These are phyloP conservation scores for Anagyrus pseudococci DNA, from an alignment of 2,888 invertebrate species.

Conservation along the genomic window DNA sequence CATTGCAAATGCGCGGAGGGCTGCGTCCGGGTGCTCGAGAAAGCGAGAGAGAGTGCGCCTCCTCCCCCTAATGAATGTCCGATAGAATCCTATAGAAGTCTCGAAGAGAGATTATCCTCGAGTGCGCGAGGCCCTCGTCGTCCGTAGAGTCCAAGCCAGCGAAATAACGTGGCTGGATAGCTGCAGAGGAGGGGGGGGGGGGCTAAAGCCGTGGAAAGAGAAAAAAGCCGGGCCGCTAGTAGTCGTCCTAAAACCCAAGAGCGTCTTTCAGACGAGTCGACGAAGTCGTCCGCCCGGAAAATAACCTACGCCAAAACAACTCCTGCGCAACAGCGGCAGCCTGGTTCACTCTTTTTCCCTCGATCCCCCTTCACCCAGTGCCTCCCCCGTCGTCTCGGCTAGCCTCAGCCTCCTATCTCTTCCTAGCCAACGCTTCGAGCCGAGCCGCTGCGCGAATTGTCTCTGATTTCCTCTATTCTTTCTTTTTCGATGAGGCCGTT, in stretches of 20 bases:
- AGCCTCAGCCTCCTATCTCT: slow-evolving; percentile 28
- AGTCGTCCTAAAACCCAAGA: slow-evolving; percentile 41
- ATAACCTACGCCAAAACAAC: slow-evolving; percentile 57
- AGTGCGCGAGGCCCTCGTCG: slow-evolving; percentile 18
- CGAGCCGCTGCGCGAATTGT: slow-evolving; percentile 11
- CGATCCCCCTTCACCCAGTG: slow-evolving; percentile 32
- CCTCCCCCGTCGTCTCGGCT: slow-evolving; percentile 34
- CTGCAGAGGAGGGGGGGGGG: slow-evolving; percentile 14
- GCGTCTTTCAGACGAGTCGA: slow-evolving; percentile 41
- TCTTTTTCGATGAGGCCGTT: slow-evolving; percentile 3
- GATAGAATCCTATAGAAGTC: slow-evolving; percentile 32
- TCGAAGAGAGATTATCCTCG: slow-evolving; percentile 35
- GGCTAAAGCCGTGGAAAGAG: too few species aligned
- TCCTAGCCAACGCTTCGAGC: too few species aligned
- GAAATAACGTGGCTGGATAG: slow-evolving; percentile 22
- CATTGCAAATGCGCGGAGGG: slow-evolving; percentile 26
- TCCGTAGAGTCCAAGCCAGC: slow-evolving; percentile 19
- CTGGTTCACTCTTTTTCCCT: too few species aligned
- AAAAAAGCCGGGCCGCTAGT: slow-evolving; percentile 34
- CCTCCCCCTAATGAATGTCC: slow-evolving; percentile 35
- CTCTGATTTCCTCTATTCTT: neutral
- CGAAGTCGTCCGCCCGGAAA: slow-evolving; percentile 56
- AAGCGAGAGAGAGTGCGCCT: too few species aligned
- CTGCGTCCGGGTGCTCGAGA: neutral
- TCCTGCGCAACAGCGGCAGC: too few species aligned